Percentiles rank a stretch among this genome's conserved stretches.
phyloP scores from a whole-genome alignment of 2,113 vertebrate genomes.

The Delphinapterus leucas region DNA sequence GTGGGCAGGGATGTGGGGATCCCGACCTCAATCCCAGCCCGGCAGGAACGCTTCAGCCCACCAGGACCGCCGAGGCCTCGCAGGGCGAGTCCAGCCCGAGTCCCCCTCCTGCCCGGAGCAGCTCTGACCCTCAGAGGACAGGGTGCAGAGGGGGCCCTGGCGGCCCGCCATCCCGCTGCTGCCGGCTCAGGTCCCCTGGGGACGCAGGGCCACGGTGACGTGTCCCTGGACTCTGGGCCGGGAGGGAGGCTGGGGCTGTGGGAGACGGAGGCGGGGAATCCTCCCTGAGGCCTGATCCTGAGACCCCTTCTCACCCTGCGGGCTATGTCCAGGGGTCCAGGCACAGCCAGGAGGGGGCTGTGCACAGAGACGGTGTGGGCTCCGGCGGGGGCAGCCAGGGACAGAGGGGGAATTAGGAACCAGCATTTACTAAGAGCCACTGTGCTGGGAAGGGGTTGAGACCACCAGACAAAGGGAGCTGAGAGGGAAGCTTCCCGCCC shows the following conservation, averaged over 20 bases:
- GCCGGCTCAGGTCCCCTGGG: no score
- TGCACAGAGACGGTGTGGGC: not conserved
- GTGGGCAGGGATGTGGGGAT: not conserved
- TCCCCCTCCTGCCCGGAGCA: not conserved
- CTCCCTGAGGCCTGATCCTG: not conserved
- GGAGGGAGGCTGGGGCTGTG: not conserved
- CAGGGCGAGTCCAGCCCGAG: fast-evolving
- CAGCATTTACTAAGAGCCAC: no score
- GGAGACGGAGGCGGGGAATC: not conserved
- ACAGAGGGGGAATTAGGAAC: not conserved
- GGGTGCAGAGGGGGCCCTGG: not conserved
- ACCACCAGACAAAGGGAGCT: not conserved
- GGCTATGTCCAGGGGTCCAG: not conserved
- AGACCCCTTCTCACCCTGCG: not conserved
- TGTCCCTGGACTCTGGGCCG: not conserved
- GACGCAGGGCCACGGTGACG: fast-evolving
- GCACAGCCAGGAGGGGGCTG: not conserved
- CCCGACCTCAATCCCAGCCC: not conserved
- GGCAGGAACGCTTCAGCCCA: not conserved
- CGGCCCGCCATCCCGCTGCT: fast-evolving
- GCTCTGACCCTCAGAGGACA: not conserved
- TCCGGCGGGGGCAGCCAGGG: no score
- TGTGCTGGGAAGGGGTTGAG: not conserved
- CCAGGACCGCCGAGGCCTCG: fast-evolving
- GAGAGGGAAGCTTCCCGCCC: not conserved